phyloP scores from a whole-genome alignment of 2,113 vertebrate species.

The Thunnus thynnus region DNA sequence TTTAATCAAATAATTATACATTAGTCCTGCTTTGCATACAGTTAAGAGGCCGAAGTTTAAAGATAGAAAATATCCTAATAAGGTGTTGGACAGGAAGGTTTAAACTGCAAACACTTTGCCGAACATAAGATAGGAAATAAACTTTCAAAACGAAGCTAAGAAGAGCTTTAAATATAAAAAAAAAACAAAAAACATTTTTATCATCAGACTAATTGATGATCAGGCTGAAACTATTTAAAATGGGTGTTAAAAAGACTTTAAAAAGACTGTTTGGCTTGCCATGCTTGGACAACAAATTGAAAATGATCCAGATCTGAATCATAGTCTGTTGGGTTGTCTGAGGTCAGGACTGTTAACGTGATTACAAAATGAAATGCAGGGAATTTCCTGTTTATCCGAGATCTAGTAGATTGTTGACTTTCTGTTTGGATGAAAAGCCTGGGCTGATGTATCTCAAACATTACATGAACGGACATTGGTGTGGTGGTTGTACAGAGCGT shows the following conservation, averaged over 20 bases:
- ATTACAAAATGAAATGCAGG: conserved; percentile 25
- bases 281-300: neutral
- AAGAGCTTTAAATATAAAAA: neutral
- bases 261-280: neutral
- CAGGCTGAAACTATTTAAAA: neutral
- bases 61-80: conserved; percentile 5
- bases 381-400: conserved; percentile 67
- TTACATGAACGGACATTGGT: neutral
- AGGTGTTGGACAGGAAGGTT: neutral
- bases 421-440: neutral
- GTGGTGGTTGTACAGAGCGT: neutral
- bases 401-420: neutral
- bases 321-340: neutral
- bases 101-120: neutral
- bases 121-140: neutral
- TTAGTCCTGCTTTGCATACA: neutral
- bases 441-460: neutral
- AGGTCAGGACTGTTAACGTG: conserved; percentile 3
- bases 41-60: neutral
- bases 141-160: neutral
- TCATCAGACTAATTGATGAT: neutral
- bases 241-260: too few species aligned
- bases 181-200: neutral
- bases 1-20: neutral
- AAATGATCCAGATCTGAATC: neutral